phyloP scores from a whole-genome alignment of 1,140 invertebrate genomes.

The Ips typographus region DNA sequence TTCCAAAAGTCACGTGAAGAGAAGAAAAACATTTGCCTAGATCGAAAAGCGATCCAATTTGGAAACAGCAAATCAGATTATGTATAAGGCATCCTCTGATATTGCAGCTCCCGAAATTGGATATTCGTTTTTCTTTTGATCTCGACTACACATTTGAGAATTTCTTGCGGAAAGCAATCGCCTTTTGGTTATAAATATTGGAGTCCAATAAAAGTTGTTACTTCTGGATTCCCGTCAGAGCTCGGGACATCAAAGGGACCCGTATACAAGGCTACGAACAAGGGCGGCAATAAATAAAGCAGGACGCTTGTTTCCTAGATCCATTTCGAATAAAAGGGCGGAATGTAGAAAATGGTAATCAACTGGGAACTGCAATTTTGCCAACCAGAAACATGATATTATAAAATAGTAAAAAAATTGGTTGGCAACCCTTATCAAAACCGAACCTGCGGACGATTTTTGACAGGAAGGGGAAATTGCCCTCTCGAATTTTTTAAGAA shows the following conservation, averaged over 20 bases:
- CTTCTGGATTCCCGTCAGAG: slow-evolving; percentile 35
- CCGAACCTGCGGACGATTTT: slow-evolving; percentile 5
- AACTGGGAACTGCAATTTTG: neutral
- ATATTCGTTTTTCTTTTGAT: slow-evolving; percentile 36
- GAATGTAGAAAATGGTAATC: neutral
- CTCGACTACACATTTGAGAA: slow-evolving; percentile 33
- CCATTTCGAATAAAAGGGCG: slow-evolving; percentile 1
- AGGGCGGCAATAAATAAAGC: slow-evolving; percentile 26
- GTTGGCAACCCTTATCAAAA: slow-evolving; percentile 9
- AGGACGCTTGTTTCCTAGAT: slow-evolving; percentile 16
- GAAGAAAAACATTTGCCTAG: slow-evolving; percentile 31
- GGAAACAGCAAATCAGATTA: slow-evolving; percentile 28
- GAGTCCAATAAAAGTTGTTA: slow-evolving; percentile 53
- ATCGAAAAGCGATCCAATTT: slow-evolving; percentile 30
- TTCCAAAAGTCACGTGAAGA: neutral
- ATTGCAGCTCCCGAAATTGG: slow-evolving; percentile 32
- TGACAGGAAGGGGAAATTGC: neutral
- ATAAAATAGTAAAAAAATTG: neutral
- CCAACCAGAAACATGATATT: neutral
- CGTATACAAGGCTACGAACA: slow-evolving; percentile 3
- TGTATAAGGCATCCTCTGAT: slow-evolving; percentile 31
- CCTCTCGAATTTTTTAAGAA: neutral
- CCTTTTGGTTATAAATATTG: slow-evolving; percentile 50
- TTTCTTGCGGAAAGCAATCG: slow-evolving; percentile 35
- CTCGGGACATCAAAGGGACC: slow-evolving; percentile 28